Conservation (phyloP, 2,797 vertebrate species). For the Tachyglossus aculeatus region DNA sequence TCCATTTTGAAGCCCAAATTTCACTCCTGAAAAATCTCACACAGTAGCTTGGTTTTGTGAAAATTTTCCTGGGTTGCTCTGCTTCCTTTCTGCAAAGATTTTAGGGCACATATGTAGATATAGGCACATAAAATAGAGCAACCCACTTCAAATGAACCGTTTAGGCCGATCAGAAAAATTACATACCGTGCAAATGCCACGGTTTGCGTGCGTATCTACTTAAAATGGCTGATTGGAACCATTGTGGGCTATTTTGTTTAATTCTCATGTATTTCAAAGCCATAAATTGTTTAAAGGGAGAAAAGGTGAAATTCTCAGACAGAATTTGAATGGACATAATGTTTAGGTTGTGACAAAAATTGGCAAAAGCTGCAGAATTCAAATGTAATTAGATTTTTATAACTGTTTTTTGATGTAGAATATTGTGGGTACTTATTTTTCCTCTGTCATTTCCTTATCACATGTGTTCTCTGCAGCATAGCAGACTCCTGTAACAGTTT, state of each 20-base stretch:
- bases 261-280: slow-evolving; percentile 3
- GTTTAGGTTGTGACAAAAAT: background rate
- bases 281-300: background rate
- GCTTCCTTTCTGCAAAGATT: slow-evolving; percentile 6
- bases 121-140: background rate
- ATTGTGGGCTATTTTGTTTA: background rate
- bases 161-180: background rate
- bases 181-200: background rate
- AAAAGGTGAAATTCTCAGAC: slow-evolving; percentile 14
- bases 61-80: background rate
- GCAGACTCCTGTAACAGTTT: slow-evolving; percentile 16
- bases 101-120: slow-evolving; percentile 15
- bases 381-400: slow-evolving; percentile 16
- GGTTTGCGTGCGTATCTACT: background rate
- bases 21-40: background rate
- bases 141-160: background rate
- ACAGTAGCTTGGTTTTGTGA: too few relatives aligned
- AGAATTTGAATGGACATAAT: slow-evolving; percentile 11
- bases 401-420: slow-evolving; percentile 19
- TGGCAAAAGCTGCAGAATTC: background rate
- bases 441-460: slow-evolving; percentile 19
- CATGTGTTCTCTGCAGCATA: slow-evolving; percentile 37
- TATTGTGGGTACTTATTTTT: slow-evolving; percentile 13
- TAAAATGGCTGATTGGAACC: background rate
- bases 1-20: background rate